Conservation (phyloP, 2,888 invertebrate genomes). For the Agrochola lychnidis region DNA sequence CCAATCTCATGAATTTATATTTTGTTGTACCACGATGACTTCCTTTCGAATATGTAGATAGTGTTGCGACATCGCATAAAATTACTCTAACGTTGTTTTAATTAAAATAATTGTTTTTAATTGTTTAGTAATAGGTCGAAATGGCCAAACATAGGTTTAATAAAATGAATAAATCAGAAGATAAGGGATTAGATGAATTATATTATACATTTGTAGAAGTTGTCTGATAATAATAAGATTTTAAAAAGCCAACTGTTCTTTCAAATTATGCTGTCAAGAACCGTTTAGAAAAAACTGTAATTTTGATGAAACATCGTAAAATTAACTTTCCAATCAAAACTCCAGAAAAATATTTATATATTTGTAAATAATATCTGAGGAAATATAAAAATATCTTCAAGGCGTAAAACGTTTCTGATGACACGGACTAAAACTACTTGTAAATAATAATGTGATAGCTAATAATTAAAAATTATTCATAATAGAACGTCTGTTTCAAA, state of each 20-base stretch:
- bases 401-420: slow-evolving; percentile 58
- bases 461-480: slow-evolving; percentile 53
- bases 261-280: not conserved
- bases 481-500: slow-evolving; percentile 49
- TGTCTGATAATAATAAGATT: slow-evolving; percentile 31
- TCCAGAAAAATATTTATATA: slow-evolving; percentile 21
- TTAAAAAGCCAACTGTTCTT: slow-evolving; percentile 33
- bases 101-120: slow-evolving; percentile 32
- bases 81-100: slow-evolving; percentile 39
- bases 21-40: slow-evolving; percentile 47
- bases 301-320: not conserved
- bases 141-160: slow-evolving; percentile 76
- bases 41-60: slow-evolving; percentile 40
- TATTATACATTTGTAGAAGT: slow-evolving; percentile 44
- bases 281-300: not conserved
- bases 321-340: slow-evolving; percentile 9
- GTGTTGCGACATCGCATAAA: slow-evolving; percentile 45
- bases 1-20: slow-evolving; percentile 68
- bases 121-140: slow-evolving; percentile 75
- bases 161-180: slow-evolving; percentile 46
- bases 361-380: slow-evolving; percentile 32
- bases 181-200: slow-evolving; percentile 56
- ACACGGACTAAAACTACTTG: slow-evolving; percentile 59
- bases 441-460: slow-evolving; percentile 68
- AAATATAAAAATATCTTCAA: slow-evolving; percentile 36